Conservation (phyloP, 2,797 vertebrate genomes). For the Falco cherrug region DNA sequence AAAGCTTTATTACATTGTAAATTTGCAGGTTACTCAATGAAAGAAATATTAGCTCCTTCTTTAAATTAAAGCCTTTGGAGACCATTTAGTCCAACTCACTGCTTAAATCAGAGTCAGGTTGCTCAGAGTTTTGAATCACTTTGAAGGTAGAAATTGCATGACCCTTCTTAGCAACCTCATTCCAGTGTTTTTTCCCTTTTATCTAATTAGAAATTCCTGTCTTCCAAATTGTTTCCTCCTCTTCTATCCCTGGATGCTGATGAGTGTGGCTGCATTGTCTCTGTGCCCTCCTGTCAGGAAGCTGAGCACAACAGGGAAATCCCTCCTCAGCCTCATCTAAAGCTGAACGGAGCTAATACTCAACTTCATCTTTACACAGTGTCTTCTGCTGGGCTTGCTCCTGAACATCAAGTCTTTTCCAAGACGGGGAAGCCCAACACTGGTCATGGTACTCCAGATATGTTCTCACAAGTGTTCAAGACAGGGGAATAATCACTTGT, state of each 20-base stretch:
- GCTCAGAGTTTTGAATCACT: neutral
- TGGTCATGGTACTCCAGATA: accelerated
- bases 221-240: neutral
- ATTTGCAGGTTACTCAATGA: neutral
- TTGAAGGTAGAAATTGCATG: neutral
- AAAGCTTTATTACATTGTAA: neutral
- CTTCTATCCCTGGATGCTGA: accelerated
- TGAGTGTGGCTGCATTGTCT: neutral
- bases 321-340: neutral
- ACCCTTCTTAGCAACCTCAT: neutral
- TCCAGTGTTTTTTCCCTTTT: neutral
- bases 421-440: neutral
- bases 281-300: neutral
- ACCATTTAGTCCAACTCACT: neutral
- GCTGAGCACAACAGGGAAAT: neutral
- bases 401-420: neutral
- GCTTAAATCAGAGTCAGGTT: neutral
- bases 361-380: neutral
- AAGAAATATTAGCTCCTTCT: neutral
- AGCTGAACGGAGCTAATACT: neutral
- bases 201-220: neutral
- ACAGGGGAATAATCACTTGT: neutral
- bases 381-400: neutral
- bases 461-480: neutral
- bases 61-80: neutral